Conservation (phyloP, 2,797 vertebrate genomes). For the Tiaroga cobitis region DNA sequence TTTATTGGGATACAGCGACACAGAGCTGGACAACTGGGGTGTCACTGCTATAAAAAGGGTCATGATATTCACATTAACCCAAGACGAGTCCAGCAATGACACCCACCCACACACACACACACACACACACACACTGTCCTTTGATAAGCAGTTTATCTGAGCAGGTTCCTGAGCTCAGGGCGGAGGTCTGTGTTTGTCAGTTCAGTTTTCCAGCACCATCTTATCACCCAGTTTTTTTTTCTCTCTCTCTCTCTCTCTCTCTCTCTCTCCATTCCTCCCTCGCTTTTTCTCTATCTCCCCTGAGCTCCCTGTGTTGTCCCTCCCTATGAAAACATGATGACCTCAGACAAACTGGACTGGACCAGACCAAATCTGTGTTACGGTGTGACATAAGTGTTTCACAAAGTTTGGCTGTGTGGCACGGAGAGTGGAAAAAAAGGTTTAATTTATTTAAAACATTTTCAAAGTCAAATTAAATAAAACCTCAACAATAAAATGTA, state of each 20-base stretch:
- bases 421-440: background rate
- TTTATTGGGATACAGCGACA: background rate
- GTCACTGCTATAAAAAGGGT: constrained; percentile 41
- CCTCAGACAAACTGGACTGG: constrained; percentile 27
- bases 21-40: constrained; percentile 27
- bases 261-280: background rate
- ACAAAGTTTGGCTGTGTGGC: too few relatives aligned
- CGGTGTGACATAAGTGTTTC: background rate
- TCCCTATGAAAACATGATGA: constrained; percentile 47
- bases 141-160: constrained; percentile 31
- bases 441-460: background rate
- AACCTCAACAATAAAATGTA: background rate
- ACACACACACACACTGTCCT: background rate
- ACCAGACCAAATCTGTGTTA: background rate
- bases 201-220: constrained; percentile 39
- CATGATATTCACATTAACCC: constrained; percentile 46
- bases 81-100: constrained; percentile 35
- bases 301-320: constrained; percentile 39
- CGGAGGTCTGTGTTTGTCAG: constrained; percentile 38
- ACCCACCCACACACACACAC: background rate
- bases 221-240: constrained; percentile 18
- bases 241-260: background rate
- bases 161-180: constrained; percentile 18
- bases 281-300: constrained; percentile 21
- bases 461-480: background rate